These are phyloP conservation scores for Manis pentadactyla DNA, from an alignment of 2,797 vertebrate genomes.

Conservation along the genomic window DNA sequence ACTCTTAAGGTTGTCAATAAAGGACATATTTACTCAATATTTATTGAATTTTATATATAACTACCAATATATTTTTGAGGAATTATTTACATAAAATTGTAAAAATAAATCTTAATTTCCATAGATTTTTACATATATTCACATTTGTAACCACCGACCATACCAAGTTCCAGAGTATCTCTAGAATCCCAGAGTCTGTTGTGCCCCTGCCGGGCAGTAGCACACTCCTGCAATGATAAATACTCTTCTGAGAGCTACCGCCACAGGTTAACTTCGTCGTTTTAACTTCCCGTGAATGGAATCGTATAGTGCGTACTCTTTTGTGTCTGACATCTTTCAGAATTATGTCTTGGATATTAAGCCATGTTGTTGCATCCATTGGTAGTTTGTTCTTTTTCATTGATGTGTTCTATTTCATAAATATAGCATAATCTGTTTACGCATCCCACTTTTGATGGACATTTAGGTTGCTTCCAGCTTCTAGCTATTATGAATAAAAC, in stretches of 20 bases:
- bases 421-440: neutral
- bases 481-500: constrained; percentile 10
- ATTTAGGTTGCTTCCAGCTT: neutral
- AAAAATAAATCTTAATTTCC: constrained; percentile 17
- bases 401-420: neutral
- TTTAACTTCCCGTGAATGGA: neutral
- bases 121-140: constrained; percentile 4
- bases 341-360: neutral
- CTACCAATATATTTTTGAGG: neutral
- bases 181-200: neutral
- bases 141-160: neutral
- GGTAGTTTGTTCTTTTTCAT: neutral
- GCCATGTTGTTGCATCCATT: neutral
- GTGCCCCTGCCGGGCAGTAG: neutral
- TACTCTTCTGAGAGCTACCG: neutral
- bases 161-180: neutral
- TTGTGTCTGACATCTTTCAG: neutral
- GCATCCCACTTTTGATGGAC: neutral
- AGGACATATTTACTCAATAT: constrained; percentile 6
- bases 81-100: constrained; percentile 34
- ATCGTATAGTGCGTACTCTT: neutral
- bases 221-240: neutral
- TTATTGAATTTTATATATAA: neutral
- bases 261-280: neutral
- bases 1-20: neutral